Conservation (phyloP, 2,888 invertebrate species). For the Xiphydria camelus region DNA sequence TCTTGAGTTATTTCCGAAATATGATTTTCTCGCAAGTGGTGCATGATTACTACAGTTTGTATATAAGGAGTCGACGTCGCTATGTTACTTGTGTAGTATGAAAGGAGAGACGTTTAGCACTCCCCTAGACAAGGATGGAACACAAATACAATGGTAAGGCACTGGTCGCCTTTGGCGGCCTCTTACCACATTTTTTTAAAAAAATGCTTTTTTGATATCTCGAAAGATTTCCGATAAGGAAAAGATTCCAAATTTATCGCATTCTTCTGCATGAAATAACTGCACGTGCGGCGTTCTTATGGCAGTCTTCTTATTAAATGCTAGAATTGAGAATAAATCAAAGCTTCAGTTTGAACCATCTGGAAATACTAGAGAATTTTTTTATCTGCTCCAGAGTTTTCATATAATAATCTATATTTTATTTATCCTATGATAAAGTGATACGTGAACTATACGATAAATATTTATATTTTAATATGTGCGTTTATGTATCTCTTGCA, state of each 20-base stretch:
- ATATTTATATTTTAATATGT: no score
- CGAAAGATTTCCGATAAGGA: no score
- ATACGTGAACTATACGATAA: no score
- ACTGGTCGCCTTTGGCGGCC: conserved; percentile 40
- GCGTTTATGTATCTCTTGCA: no score
- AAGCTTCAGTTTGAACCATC: conserved; percentile 3
- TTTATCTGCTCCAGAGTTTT: background rate
- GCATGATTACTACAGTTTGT: conserved; percentile 14
- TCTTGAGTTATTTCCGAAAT: conserved; percentile 18
- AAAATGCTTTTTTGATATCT: no score
- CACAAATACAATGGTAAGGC: conserved; percentile 62
- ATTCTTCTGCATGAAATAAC: no score
- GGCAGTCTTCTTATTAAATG: no score
- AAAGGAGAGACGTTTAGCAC: conserved; percentile 98
- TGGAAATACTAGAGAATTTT: background rate
- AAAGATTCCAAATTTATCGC: background rate
- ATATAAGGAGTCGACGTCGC: conserved; percentile 40
- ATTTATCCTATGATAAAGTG: no score
- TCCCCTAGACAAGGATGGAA: conserved; percentile 97
- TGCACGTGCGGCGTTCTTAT: no score
- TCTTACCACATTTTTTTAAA: conserved; percentile 49
- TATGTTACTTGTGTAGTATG: conserved; percentile 76
- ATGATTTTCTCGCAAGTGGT: conserved; percentile 41
- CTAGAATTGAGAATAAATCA: no score
- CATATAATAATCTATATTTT: background rate